phyloP scores from a whole-genome alignment of 2,113 vertebrate genomes.

The Megaceryle maxima region DNA sequence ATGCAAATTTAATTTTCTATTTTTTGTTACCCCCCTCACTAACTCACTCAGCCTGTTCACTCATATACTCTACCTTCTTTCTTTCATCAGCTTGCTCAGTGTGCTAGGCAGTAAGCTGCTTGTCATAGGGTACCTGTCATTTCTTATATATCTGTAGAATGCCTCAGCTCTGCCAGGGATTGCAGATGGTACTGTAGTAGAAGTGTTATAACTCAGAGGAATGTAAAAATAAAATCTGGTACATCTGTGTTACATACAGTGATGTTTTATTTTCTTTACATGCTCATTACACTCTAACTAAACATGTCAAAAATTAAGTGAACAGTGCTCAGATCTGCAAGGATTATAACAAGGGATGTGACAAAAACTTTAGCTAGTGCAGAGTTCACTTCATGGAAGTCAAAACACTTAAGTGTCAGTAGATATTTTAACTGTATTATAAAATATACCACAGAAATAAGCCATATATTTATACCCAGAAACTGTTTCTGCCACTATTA shows the following conservation, averaged over 20 bases:
- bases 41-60: background rate
- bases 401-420: background rate
- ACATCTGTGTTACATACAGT: conserved; percentile 39
- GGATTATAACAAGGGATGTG: background rate
- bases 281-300: conserved; percentile 11
- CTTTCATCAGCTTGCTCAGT: conserved; percentile 43
- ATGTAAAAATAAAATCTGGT: conserved; percentile 57
- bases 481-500: background rate
- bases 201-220: conserved; percentile 45
- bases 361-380: background rate
- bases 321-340: conserved; percentile 30
- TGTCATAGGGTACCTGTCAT: conserved; percentile 66
- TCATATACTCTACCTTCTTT: conserved; percentile 43
- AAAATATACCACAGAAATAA: background rate
- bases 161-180: conserved; percentile 25
- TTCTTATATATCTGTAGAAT: conserved; percentile 47
- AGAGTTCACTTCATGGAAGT: background rate
- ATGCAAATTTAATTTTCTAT: conserved; percentile 43
- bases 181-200: conserved; percentile 39
- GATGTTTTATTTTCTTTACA: conserved; percentile 52
- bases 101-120: conserved; percentile 47
- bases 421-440: background rate
- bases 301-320: conserved; percentile 51
- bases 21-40: conserved; percentile 36
- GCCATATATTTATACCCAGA: background rate